phyloP scores from a whole-genome alignment of 1,140 invertebrate genomes.

The Probaryconus sp. region DNA sequence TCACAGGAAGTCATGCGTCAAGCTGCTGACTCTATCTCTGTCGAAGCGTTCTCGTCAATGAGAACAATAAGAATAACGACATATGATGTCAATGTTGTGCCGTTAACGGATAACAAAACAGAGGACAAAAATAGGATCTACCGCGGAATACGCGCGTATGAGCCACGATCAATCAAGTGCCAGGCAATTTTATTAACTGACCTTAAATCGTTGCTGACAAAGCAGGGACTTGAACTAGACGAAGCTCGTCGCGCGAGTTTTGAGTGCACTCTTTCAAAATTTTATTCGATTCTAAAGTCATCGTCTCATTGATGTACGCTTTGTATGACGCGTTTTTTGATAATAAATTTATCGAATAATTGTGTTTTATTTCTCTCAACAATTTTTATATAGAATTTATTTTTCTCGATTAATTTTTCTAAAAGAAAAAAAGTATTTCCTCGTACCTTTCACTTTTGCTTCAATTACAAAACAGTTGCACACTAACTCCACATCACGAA shows the following conservation, averaged over 20 bases:
- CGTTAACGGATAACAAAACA: constrained; percentile 27
- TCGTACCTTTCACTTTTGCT: too few relatives aligned
- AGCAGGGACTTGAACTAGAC: constrained; percentile 1
- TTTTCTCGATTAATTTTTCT: too few relatives aligned
- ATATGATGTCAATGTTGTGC: constrained; percentile 27
- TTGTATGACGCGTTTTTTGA: too few relatives aligned
- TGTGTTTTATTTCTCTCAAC: too few relatives aligned
- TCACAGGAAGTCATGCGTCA: constrained; percentile 44
- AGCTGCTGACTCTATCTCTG: constrained; percentile 16
- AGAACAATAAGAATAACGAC: constrained; percentile 40
- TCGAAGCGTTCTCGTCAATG: constrained; percentile 22
- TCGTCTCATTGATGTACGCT: too few relatives aligned
- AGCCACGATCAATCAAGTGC: constrained; percentile 34
- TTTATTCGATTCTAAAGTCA: too few relatives aligned
- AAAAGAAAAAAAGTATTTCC: too few relatives aligned
- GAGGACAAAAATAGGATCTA: constrained; percentile 13
- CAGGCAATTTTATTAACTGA: constrained; percentile 51
- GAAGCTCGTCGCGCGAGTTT: constrained; percentile 26
- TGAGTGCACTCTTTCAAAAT: too few relatives aligned
- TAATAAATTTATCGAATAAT: too few relatives aligned
- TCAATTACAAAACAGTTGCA: too few relatives aligned
- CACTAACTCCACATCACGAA: too few relatives aligned
- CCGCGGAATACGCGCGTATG: constrained; percentile 8
- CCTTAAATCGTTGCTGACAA: constrained; percentile 46
- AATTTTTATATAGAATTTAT: too few relatives aligned